Base-by-base conservation (phyloP, 2,888 invertebrate species). In the Plutella xylostella region DNA sequence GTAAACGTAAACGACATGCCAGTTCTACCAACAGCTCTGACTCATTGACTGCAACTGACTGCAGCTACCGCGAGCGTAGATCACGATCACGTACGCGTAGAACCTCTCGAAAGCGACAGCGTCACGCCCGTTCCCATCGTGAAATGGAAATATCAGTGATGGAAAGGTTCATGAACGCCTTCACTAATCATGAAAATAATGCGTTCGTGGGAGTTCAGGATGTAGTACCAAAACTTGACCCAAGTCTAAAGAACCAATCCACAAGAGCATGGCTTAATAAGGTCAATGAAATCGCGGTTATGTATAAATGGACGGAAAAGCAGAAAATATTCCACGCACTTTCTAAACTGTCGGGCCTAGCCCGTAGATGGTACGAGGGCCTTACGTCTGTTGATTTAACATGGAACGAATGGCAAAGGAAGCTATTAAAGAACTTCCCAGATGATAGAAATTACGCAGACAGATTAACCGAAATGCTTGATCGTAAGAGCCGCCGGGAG, bases 171-270 rank as follows among this genome's bases (percentile, higher is more conserved):
- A n/a, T n/a, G n/a, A n/a, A n/a, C n/a, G n/a, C n/a, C n/a, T n/a
- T n/a, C n/a, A n/a, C n/a, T n/a, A n/a, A n/a, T n/a, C n/a, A n/a
- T n/a, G n/a, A n/a, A n/a, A n/a, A n/a, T n/a, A n/a, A n/a, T n/a
- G n/a, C n/a, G n/a, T n/a, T n/a, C n/a, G n/a, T n/a, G n/a, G 41
- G 41, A 12, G 28, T 30, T 5, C 41, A 47, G 21, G 28, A 50
- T 22, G 44, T 46, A 11, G 42, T 50, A 21, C 19, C 44, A n/a
- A 19, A 14, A 20, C 44, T 47, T 44, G 47, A 47, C 35, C 47
- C 47, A 11, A 37, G 19, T 3, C 25, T 28, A 25, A 47, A 47
- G 15, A 14, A 20, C n/a, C 47, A 47, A 18, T 21, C 44, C 2
- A 35, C 30, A 3, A 34, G 35, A 28, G 28, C 39, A 12, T 47